Percentiles rank a stretch among this genome's conserved stretches.
Conservation (phyloP, 2,113 vertebrate genomes). For the Gymnorhina tibicen region DNA sequence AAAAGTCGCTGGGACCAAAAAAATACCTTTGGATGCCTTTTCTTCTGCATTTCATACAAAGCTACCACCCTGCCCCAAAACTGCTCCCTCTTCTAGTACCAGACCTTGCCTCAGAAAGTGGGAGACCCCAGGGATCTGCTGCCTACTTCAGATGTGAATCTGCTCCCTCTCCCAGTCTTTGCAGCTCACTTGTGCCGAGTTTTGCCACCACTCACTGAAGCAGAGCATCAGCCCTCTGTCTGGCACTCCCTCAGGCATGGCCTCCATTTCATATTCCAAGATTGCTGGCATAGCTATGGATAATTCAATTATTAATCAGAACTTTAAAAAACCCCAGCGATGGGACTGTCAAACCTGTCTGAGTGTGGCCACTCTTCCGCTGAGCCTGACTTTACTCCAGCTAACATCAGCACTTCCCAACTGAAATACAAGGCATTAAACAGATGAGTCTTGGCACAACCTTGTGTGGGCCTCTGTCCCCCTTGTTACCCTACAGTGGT, state of each 20-base stretch:
- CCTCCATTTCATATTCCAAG: background rate
- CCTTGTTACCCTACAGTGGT: background rate
- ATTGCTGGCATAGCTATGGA: background rate
- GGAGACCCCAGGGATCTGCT: background rate
- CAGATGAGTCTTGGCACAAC: background rate
- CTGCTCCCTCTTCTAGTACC: background rate
- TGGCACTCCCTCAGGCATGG: background rate
- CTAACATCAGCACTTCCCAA: background rate
- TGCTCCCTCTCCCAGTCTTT: background rate
- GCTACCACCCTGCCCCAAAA: background rate
- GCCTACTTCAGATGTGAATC: background rate
- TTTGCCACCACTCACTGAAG: background rate
- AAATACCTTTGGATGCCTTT: background rate
- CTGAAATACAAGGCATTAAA: background rate
- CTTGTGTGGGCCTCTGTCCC: background rate
- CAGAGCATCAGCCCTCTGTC: background rate
- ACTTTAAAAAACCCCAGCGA: fast-evolving
- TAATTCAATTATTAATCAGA: slow-evolving; percentile 14
- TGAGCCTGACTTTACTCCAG: background rate
- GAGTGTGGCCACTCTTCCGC: background rate
- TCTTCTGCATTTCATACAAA: background rate
- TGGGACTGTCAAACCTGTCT: background rate
- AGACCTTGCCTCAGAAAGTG: background rate
- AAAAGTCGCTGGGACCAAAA: background rate
- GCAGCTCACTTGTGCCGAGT: background rate